Conservation (phyloP, 2,888 invertebrate species). For the Chaetogeoica ovagalla region DNA sequence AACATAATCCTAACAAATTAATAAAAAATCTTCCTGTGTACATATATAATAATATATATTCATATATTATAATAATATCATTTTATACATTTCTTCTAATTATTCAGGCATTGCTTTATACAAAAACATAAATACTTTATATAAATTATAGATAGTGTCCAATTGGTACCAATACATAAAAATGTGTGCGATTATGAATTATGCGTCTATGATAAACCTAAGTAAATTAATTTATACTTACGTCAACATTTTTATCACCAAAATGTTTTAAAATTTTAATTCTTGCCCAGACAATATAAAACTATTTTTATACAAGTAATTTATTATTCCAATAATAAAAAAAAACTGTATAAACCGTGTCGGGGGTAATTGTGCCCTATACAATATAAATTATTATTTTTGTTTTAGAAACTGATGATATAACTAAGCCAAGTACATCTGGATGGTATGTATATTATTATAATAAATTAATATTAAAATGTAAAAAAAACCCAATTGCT, state of each 20-base stretch:
- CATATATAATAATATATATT: too few species aligned
- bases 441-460: slow-evolving; percentile 41
- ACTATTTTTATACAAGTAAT: background rate
- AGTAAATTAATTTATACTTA: background rate
- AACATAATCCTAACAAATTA: too few species aligned
- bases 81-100: too few species aligned
- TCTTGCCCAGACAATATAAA: background rate
- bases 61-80: too few species aligned
- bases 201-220: background rate
- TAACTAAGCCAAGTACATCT: slow-evolving; percentile 41
- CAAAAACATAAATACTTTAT: background rate
- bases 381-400: background rate
- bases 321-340: background rate
- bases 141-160: background rate
- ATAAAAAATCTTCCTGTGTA: too few species aligned
- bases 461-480: background rate
- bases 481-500: too few species aligned
- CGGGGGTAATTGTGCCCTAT: background rate
- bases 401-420: slow-evolving; percentile 48
- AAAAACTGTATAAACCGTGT: background rate
- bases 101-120: background rate
- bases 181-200: slow-evolving; percentile 9
- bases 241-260: background rate
- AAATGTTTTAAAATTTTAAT: background rate
- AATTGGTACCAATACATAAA: background rate